phyloP scores from a whole-genome alignment of 1,140 invertebrate species.

The Aricia agestis region DNA sequence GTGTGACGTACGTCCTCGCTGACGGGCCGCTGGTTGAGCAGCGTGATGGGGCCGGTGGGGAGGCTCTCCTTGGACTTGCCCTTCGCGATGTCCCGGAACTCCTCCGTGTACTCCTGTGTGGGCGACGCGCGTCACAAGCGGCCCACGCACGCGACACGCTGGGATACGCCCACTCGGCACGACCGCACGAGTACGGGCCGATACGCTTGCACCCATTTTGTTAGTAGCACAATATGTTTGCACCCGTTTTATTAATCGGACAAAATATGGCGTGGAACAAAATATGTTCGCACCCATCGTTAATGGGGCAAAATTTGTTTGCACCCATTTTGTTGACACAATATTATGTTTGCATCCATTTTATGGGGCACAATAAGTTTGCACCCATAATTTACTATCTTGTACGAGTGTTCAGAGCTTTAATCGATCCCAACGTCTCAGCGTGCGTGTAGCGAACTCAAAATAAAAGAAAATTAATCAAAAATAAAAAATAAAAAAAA shows the following conservation, averaged over 20 bases:
- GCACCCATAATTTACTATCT: not conserved
- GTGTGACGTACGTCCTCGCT: conserved; percentile 93
- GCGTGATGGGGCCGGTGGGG: conserved; percentile 93
- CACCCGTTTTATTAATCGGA: too few species aligned
- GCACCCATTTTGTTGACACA: not conserved
- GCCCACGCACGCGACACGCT: conserved; percentile 31
- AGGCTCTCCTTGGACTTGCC: conserved; percentile 93
- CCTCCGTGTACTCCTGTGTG: conserved; percentile 95
- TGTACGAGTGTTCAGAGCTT: not conserved
- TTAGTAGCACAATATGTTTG: not conserved
- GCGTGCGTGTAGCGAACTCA: conserved; percentile 46
- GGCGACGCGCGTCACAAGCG: conserved; percentile 48
- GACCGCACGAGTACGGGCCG: too few species aligned
- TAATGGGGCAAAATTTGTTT: too few species aligned
- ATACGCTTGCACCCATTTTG: not conserved
- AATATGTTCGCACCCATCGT: not conserved
- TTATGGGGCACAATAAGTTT: not conserved
- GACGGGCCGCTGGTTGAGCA: conserved; percentile 96
- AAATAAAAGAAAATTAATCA: conserved; percentile 40
- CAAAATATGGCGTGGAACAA: not conserved
- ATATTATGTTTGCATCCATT: not conserved
- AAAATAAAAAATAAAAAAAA: conserved; percentile 34
- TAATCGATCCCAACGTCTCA: conserved; percentile 46
- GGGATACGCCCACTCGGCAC: conserved; percentile 31
- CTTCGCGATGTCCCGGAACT: conserved; percentile 96